phyloP scores from a whole-genome alignment of 2,888 invertebrate species.

The Agrotis clavis region DNA sequence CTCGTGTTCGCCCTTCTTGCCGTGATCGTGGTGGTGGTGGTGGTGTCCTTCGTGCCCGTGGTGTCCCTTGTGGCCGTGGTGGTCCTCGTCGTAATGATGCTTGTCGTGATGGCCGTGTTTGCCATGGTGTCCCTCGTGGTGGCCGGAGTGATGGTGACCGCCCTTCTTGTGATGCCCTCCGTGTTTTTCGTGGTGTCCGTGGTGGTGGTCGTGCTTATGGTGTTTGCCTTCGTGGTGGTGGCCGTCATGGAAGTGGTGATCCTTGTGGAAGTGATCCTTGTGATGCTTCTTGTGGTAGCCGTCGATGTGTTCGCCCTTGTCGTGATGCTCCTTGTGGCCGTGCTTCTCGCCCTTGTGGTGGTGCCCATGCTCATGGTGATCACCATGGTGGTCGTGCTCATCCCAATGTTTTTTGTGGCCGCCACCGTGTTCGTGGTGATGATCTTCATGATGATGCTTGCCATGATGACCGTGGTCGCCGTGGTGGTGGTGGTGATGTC shows the following conservation, averaged over 20 bases:
- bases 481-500: conserved; percentile 94
- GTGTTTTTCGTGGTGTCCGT: conserved; percentile 94
- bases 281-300: conserved; percentile 96
- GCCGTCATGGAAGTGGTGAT: conserved; percentile 97
- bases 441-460: conserved; percentile 72
- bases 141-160: conserved; percentile 94
- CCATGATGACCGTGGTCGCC: conserved; percentile 95
- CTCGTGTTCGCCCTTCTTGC: conserved; percentile 94
- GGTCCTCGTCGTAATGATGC: conserved; percentile 95
- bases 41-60: conserved; percentile 95
- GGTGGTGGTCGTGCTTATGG: conserved; percentile 94
- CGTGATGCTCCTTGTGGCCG: conserved; percentile 96
- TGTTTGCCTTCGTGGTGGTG: conserved; percentile 96
- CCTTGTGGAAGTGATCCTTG: conserved; percentile 97
- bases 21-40: conserved; percentile 94
- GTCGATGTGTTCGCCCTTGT: conserved; percentile 82
- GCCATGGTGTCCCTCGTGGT: conserved; percentile 95
- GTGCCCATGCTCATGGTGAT: conserved; percentile 94
- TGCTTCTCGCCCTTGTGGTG: conserved; percentile 95
- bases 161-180: conserved; percentile 96
- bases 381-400: conserved; percentile 92
- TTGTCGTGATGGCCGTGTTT: conserved; percentile 95
- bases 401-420: conserved; percentile 95
- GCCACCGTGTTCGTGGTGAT: conserved; percentile 94
- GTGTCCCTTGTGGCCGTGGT: conserved; percentile 95